Evolutionary conservation across 1,140 invertebrate genomes (phyloP).

Genomic region (Pemphigus obesinymphae): DNA sequence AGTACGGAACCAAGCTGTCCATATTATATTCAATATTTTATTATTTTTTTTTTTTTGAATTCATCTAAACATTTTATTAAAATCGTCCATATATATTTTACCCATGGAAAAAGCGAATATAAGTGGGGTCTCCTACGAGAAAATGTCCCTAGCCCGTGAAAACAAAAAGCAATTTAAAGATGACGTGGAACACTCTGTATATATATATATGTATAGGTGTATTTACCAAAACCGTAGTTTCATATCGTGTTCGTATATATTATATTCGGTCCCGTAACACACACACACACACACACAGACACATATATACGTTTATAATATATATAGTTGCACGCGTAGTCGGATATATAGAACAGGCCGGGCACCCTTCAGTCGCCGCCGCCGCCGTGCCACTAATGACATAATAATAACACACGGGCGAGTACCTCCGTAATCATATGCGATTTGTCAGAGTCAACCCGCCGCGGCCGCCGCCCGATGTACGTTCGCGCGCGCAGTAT

Average conservation of each 20-base stretch:
- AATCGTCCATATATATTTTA: too few species aligned
- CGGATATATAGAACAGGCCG: constrained; percentile 4
- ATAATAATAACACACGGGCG: constrained; percentile 44
- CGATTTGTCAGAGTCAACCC: constrained; percentile 44
- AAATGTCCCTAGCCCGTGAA: background rate
- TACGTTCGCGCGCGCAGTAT: background rate
- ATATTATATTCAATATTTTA: too few species aligned
- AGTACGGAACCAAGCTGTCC: too few species aligned
- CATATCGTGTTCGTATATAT: background rate
- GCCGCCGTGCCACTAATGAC: constrained; percentile 42
- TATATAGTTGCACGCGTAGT: background rate
- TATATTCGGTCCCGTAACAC: background rate
- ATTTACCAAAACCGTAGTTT: background rate
- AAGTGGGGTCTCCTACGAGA: too few species aligned
- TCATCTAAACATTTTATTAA: too few species aligned
- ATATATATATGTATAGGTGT: background rate
- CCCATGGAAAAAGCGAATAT: too few species aligned
- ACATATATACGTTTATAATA: background rate
- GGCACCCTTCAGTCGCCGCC: constrained; percentile 33
- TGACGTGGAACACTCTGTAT: background rate
- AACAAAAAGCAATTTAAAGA: background rate
- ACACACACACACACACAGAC: background rate
- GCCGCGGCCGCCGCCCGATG: background rate
- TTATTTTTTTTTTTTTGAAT: too few species aligned
- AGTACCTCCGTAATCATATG: constrained; percentile 44